Evolutionary conservation across 2,797 vertebrate genomes (phyloP), one percentile per base, ranked within the genome.

Genomic region (Carapus acus): DNA sequence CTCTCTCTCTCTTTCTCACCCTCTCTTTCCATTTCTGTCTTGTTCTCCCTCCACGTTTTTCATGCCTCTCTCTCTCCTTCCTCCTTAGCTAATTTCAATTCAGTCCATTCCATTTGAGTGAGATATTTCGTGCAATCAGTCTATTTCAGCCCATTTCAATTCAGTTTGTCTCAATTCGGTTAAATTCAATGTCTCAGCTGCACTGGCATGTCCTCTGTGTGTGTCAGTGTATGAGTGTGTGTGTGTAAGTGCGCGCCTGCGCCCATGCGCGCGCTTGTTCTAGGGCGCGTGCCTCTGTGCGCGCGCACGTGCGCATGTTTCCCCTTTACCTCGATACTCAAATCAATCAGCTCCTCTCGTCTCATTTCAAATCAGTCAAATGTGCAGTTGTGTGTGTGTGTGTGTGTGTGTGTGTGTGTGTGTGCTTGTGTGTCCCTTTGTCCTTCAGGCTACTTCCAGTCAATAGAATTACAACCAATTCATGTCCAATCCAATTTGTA

Each of bases 201-300:
- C 38, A 38, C 31, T 58, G 52, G 18, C 38, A 43, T 58, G 58
- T 60, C 36, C 66, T 65, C 58, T 41, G 56, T 50, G n/a, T 47
- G 17, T 55, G 50, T 33, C 27, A n/a, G 19, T 34, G 21, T 20
- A 21, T 47, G 52, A 18, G 29, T 21, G 13, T 15, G 43, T 21
- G 38, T 23, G 49, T 36, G 39, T 18, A 24, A 19, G 40, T 23
- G 23, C 18, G 40, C 13, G 40, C 14, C 33, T 8, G 23, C 21
- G 36, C 40, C n/a, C n/a, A n/a, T n/a, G n/a, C n/a, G n/a, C n/a
- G n/a, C n/a, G n/a, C n/a, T n/a, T n/a, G n/a, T n/a, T n/a, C n/a
- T n/a, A n/a, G n/a, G n/a, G 41, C 31, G 49, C 7, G 31, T 22
- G 31, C 14, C n/a, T 14, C 1, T 8, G 8, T 15, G 14, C 6